Evolutionary conservation across 1,140 invertebrate genomes (phyloP).

Genomic region (Copidosoma floridanum): DNA sequence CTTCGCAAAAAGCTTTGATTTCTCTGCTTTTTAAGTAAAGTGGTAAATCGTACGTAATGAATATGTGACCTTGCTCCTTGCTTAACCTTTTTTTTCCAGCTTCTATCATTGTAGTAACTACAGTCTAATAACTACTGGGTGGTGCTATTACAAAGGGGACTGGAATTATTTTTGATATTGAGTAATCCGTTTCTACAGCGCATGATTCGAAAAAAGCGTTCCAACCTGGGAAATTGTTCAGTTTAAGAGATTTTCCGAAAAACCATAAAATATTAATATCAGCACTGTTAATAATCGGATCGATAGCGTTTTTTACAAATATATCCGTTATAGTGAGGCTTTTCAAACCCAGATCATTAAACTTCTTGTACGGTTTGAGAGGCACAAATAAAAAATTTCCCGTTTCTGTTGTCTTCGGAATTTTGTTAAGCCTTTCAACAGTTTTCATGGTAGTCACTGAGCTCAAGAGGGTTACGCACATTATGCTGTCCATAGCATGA

Average conservation of each 20-base stretch:
- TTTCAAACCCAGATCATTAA: too few relatives aligned
- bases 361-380: too few relatives aligned
- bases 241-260: background rate
- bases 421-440: background rate
- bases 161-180: conserved; percentile 18
- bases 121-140: conserved; percentile 25
- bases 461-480: conserved; percentile 15
- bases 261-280: conserved; percentile 4
- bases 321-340: too few relatives aligned
- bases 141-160: conserved; percentile 29
- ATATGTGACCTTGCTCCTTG: conserved; percentile 30
- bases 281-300: conserved; percentile 1
- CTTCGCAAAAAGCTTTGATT: conserved; percentile 23
- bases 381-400: too few relatives aligned
- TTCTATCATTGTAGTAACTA: conserved; percentile 24
- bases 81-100: conserved; percentile 12
- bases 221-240: conserved; percentile 30
- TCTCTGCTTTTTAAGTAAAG: conserved; percentile 30
- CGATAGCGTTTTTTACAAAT: too few relatives aligned
- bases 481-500: conserved; percentile 32
- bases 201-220: conserved; percentile 36
- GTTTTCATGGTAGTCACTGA: background rate
- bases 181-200: conserved; percentile 25
- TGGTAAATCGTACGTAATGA: conserved; percentile 42
- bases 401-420: background rate